A percentile compares a stretch with the other conserved stretches of the same genome.
Conservation (phyloP, 23 tunicate species). For the Corella eumyota region DNA sequence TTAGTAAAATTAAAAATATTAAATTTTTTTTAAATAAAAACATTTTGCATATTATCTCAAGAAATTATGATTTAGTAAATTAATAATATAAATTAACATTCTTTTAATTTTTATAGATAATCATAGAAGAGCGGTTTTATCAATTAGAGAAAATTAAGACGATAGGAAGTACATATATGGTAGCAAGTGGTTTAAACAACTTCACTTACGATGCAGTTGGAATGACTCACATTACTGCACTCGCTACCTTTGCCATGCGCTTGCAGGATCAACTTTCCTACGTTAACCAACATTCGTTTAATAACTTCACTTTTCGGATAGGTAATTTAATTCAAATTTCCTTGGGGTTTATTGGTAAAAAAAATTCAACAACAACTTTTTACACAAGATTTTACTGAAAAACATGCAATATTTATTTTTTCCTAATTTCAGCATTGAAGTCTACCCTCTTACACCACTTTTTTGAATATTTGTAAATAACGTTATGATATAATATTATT, state of each 20-base stretch:
- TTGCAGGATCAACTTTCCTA: constrained; percentile 80
- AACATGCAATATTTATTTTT: no score
- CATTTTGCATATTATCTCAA: no score
- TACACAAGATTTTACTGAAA: no score
- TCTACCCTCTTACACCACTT: no score
- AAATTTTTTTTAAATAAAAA: no score
- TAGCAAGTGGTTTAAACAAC: constrained; percentile 75
- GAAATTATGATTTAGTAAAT: no score
- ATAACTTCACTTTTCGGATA: constrained; percentile 43
- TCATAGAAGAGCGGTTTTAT: constrained; percentile 77
- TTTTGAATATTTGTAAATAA: no score
- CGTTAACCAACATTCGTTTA: constrained; percentile 66
- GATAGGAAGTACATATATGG: constrained; percentile 98
- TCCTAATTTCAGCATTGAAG: no score
- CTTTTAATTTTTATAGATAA: constrained; percentile 19
- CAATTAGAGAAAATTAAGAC: constrained; percentile 94
- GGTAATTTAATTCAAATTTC: constrained; percentile 39
- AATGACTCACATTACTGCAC: constrained; percentile 48
- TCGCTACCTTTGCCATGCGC: constrained; percentile 75
- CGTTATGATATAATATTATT: no score
- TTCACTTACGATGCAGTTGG: constrained; percentile 42
- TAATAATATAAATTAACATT: not conserved
- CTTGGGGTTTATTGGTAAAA: not conserved
- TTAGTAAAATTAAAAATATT: no score
- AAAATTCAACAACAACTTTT: not conserved